Base-by-base conservation (phyloP, 2,888 invertebrate genomes). In the Ochropacha duplaris region DNA sequence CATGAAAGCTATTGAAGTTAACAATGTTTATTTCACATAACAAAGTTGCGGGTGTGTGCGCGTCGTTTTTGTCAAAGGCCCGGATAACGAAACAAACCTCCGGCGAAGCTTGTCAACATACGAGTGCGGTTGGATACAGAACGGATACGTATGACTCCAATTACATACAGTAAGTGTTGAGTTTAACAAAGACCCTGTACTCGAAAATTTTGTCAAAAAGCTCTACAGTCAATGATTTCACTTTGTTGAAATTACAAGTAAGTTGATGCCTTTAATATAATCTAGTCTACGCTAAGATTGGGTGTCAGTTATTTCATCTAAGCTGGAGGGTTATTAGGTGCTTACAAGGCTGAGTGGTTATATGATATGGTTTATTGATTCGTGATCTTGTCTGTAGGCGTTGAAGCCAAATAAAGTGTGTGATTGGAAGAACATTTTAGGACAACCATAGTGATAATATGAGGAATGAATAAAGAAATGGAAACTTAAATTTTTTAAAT, bases 141-240 rank as follows among this genome's bases (percentile, higher is more conserved):
- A 52, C 57, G 49, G 60, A 55, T 60, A 60, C 57, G 50, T 56
- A 60, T 57, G 57, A 54, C 22, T 51, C 58, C 61, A 64, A 60
- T 64, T 61, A 64, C 50, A 52, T 51, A 58, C 54, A 54, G 58
- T 58, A 56, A 54, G 49, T 55, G 49, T 36, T 22, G 55, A 49
- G 49, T 56, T 56, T 51, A 56, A 56, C 56, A 56, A 44, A 56
- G 55, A 39, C 49, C 56, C 50, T 50, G n/a, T 44, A 44, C 44
- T 16, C 44, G 19, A 19, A 16, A 44, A 44, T 44, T 44, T n/a
- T n/a, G 44, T 44, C 44, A 44, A 0, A 39, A 39, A 44, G 19
- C 44, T 44, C 39, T 44, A 44, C 44, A 44, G 44, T 44, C 44
- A 19, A 44, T 44, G 19, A 6, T 6, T 6, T 9, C 44, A 44